Base-by-base conservation (phyloP, 2,113 vertebrate genomes). In the Mormyrus iriodes region DNA sequence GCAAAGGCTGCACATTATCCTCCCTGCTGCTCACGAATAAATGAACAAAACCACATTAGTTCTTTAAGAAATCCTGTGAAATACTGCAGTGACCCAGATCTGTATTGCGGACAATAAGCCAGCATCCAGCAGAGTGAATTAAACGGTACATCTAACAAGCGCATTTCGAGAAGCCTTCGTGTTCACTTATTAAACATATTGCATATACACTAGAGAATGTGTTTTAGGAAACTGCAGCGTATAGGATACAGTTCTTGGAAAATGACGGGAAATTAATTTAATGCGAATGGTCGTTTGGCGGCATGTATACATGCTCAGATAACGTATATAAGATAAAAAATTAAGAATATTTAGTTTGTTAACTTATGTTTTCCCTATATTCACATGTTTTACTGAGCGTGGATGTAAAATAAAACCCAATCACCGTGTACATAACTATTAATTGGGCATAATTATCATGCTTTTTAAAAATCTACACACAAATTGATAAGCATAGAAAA, bases 61-160 rank as follows among this genome's bases (percentile, higher is more conserved):
- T 46, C 76, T 82, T 35, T 46, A 82, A 82, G 39, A 3, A 84
- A 84, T 48, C 39, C 49, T 35, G 21, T 53, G 85, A 53, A 86
- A 13, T 58, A 46, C 86, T 46, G 86, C 55, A 87, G 55, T 87
- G 86, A 87, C 86, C 86, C 31, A 58, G 55, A 87, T 87, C 86
- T 61, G 52, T 61, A 65, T 46, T 42, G 55, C 86, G 31, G 86
- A 58, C 55, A 87, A 44, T 61, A 61, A 87, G 35, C 85, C 84
- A 85, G 84, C 39, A 44, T 7, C 79, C 21, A 55, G 52, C 87
- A 49, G 21, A 88, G 46, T 48, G 58, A 49, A 1, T n/a, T 61
- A 24, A 65, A 31, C 12, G 58, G 58, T 12, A 31, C n/a, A 1
- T 52, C 15, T 10, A 44, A 39, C 61, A 24, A 46, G 39, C 7